These are phyloP conservation scores for Phylloscopus trochilus DNA, from an alignment of 2,113 vertebrate genomes.

Conservation along the genomic window DNA sequence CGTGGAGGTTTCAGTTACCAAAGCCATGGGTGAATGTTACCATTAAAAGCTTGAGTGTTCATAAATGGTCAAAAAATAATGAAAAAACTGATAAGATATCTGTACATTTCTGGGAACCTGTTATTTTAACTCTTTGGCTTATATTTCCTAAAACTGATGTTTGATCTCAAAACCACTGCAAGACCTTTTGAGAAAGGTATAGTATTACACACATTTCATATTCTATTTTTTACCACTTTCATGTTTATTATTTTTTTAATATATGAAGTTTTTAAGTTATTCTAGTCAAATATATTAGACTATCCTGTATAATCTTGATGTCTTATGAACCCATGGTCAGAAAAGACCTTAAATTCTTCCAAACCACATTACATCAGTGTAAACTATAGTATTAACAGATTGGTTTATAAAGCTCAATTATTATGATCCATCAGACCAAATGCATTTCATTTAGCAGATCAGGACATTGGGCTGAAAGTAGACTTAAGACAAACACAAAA, in stretches of 20 bases:
- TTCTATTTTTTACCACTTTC: neutral
- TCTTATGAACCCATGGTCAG: neutral
- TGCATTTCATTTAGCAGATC: fast-evolving
- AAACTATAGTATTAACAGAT: neutral
- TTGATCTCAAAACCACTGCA: neutral
- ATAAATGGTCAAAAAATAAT: neutral
- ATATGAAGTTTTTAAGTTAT: neutral
- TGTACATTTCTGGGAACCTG: neutral
- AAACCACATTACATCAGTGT: neutral
- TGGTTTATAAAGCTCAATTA: neutral
- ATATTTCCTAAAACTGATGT: neutral
- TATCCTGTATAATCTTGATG: neutral
- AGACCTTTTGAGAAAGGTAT: neutral
- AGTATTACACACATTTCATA: neutral
- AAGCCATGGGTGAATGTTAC: neutral
- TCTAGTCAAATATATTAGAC: neutral
- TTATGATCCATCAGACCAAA: neutral
- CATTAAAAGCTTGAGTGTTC: neutral
- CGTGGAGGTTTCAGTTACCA: fast-evolving
- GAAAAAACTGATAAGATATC: neutral
- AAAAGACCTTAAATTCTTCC: neutral
- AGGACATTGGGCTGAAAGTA: neutral
- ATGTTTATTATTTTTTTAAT: neutral
- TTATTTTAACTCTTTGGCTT: neutral
- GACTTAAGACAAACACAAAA: neutral